Percentiles rank a stretch among this genome's conserved stretches.
Conservation (phyloP, 1,140 invertebrate species). For the Triops longicaudatus region DNA sequence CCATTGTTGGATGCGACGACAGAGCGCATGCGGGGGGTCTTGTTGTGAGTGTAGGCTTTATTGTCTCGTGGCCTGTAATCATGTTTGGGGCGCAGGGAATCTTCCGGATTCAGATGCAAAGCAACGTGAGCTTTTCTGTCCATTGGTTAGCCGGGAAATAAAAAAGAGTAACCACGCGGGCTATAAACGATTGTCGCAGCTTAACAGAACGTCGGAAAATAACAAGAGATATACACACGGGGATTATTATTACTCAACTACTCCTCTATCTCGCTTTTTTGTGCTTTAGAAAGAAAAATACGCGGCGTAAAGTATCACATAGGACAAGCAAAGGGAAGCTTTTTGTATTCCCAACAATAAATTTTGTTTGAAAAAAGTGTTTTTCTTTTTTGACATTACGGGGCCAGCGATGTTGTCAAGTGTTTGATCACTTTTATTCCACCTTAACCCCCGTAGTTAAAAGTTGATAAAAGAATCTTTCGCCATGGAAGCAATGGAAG, state of each 20-base stretch:
- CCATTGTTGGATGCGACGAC: neutral
- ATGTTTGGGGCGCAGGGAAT: neutral
- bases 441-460: neutral
- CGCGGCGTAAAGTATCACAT: neutral
- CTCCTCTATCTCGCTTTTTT: neutral
- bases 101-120: neutral
- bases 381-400: neutral
- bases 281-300: neutral
- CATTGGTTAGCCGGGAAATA: neutral
- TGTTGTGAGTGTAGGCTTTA: neutral
- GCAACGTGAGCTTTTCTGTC: neutral
- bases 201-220: neutral
- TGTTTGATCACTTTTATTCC: constrained; percentile 1
- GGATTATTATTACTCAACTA: constrained; percentile 1
- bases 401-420: neutral
- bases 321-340: neutral
- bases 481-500: neutral
- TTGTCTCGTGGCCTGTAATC: neutral
- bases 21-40: constrained; percentile 4
- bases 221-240: neutral
- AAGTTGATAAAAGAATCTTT: neutral
- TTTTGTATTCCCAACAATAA: neutral
- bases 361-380: neutral
- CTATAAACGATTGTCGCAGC: neutral
- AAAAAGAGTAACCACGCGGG: neutral